Base-by-base conservation (phyloP, 2,113 vertebrate genomes). In the Vireo altiloquus region DNA sequence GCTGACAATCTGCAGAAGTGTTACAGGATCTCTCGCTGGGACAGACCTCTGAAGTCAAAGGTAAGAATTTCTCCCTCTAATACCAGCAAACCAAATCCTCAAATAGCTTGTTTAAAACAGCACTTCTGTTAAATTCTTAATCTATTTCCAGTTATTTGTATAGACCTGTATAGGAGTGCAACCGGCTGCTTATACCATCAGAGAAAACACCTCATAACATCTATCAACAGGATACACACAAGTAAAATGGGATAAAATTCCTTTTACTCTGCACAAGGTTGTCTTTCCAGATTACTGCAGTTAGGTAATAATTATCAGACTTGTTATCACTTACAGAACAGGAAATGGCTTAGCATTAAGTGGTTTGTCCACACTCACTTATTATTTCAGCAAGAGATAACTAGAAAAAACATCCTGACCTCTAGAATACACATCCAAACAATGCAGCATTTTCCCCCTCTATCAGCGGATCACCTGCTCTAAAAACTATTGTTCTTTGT, bases 321-420 rank as follows among this genome's bases (percentile, higher is more conserved):
- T 24, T 72, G 33, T 4, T 70, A 86, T 54, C 69, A 78, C 31
- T 75, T 60, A 47, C 42, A 87, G 84, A 96, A 70, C 33, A 84
- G 84, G 77, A 91, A 92, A 66, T 30, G 42, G 56, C 54, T 91
- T 78, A 21, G 44, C 56, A 78, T 70, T 64, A 84, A 64, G 56
- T 78, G 42, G 30, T 47, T 92, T 94, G 83, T 91, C 90, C 77
- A 84, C 74, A 95, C 21, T 84, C 25, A 84, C 75, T 87, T 81
- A 63, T 54, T 89, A 82, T 71, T 87, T 84, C 61, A 57, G n/a
- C 44, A 60, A 78, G 57, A 91, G 87, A 75, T 56, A 95, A 87
- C 33, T 20, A 82, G 90, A 91, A 86, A 86, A 28, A 93, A 87
- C 66, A 93, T 60, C 66, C 74, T 76, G 78, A 91, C 31, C 33